phyloP scores from a whole-genome alignment of 1,140 invertebrate genomes.

The Calliopsis andreniformis region DNA sequence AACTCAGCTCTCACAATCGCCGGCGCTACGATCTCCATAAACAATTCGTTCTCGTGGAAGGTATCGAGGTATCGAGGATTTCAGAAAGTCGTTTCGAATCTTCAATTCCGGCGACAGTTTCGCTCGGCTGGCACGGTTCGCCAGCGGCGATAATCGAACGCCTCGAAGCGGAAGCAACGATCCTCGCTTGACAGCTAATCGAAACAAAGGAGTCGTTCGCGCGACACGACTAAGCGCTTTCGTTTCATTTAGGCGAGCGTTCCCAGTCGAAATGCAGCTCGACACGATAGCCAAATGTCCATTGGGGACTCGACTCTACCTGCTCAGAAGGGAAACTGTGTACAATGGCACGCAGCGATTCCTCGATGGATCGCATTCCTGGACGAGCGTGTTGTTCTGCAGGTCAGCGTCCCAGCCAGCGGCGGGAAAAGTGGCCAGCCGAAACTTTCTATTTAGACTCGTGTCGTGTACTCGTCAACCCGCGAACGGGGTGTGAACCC shows the following conservation, averaged over 20 bases:
- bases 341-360: background rate
- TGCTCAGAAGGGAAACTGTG: background rate
- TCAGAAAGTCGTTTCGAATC: constrained; percentile 39
- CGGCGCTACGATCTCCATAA: no score
- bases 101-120: constrained; percentile 51
- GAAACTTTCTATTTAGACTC: constrained; percentile 75
- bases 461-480: constrained; percentile 54
- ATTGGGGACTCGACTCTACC: background rate
- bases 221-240: constrained; percentile 33
- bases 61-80: no score
- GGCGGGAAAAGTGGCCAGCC: constrained; percentile 70
- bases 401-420: constrained; percentile 30
- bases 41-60: no score
- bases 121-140: constrained; percentile 67
- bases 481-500: background rate
- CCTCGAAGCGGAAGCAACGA: constrained; percentile 64
- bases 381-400: constrained; percentile 40
- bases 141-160: constrained; percentile 69
- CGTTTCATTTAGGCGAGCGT: background rate
- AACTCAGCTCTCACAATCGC: no score
- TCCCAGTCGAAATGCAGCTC: background rate
- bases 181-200: constrained; percentile 44
- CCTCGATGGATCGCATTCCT: constrained; percentile 39
- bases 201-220: constrained; percentile 58
- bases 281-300: background rate